phyloP scores from a whole-genome alignment of 2,888 invertebrate species.

The Drosophila conformis region DNA sequence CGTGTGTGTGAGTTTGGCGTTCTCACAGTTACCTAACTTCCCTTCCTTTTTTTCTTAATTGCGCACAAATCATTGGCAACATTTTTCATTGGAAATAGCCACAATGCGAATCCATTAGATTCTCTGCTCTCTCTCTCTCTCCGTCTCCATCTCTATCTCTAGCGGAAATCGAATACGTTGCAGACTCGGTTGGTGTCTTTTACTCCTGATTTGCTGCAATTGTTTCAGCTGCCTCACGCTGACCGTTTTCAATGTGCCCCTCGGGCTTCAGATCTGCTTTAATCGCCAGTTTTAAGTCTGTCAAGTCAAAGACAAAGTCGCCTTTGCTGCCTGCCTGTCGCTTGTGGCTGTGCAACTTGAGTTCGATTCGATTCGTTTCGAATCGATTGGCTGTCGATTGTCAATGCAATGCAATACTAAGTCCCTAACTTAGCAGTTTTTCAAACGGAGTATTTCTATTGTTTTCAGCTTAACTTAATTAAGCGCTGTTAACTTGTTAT shows the following conservation, averaged over 20 bases:
- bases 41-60: slow-evolving; percentile 47
- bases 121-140: slow-evolving; percentile 21
- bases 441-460: slow-evolving; percentile 35
- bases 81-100: slow-evolving; percentile 54
- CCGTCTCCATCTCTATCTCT: slow-evolving; percentile 32
- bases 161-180: slow-evolving; percentile 59
- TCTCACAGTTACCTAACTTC: slow-evolving; percentile 60
- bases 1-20: slow-evolving; percentile 15
- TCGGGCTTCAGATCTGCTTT: slow-evolving; percentile 35
- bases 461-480: slow-evolving; percentile 64
- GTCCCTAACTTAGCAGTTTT: slow-evolving; percentile 50
- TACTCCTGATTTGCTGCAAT: slow-evolving; percentile 60
- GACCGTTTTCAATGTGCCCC: slow-evolving; percentile 29
- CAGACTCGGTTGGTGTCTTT: slow-evolving; percentile 9
- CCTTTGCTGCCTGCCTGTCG: slow-evolving; percentile 1
- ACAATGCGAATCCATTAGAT: slow-evolving; percentile 54
- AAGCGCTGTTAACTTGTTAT: slow-evolving; percentile 36
- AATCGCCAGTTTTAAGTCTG: slow-evolving; percentile 45
- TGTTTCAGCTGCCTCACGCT: slow-evolving; percentile 38
- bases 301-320: slow-evolving; percentile 18
- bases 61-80: slow-evolving; percentile 52
- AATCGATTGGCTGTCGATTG: slow-evolving; percentile 12
- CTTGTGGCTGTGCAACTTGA: slow-evolving; percentile 31
- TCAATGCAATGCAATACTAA: slow-evolving; percentile 23
- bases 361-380: slow-evolving; percentile 5